phyloP scores from a whole-genome alignment of 37 sponge, comb jelly and placozoan species.

The Cladorhizidae sp. region DNA sequence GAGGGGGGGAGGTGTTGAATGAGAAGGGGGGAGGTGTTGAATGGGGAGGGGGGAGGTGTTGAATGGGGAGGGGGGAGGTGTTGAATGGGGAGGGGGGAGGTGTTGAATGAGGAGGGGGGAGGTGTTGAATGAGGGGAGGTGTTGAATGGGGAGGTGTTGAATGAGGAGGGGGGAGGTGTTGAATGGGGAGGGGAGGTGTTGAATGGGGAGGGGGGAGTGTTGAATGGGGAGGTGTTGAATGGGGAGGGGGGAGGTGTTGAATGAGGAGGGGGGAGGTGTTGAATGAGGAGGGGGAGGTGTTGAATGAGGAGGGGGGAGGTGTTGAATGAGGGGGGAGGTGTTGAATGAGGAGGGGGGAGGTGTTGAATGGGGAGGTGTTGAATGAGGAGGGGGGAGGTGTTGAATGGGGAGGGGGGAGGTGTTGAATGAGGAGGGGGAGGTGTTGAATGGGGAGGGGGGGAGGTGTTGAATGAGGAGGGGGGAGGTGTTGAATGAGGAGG shows the following conservation, averaged over 20 bases:
- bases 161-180: no score
- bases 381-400: neutral
- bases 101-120: no score
- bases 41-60: neutral
- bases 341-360: conserved; percentile 6
- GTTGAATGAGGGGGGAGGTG: neutral
- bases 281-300: no score
- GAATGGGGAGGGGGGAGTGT: no score
- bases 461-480: no score
- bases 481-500: neutral
- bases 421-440: conserved; percentile 6
- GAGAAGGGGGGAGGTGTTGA: neutral
- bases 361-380: neutral
- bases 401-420: no score
- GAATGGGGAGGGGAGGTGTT: neutral
- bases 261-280: neutral
- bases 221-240: neutral
- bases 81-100: no score
- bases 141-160: neutral
- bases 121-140: neutral
- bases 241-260: no score
- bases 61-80: conserved; percentile 1
- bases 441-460: neutral
- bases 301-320: conserved; percentile 5
- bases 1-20: neutral